Conservation (phyloP, 1,140 invertebrate species). For the Brachionus koreanus region DNA sequence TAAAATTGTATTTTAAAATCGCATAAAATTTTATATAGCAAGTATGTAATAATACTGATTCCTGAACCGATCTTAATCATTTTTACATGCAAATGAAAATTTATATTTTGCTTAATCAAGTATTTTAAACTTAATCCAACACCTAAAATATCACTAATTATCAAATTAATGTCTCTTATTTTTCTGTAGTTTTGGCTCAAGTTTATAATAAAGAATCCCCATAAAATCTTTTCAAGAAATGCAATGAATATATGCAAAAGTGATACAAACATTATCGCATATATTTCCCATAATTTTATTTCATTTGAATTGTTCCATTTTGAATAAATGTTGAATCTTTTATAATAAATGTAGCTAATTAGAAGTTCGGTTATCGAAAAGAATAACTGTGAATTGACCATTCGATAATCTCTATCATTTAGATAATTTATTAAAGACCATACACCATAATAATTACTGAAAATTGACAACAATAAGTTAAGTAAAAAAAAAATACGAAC, state of each 20-base stretch:
- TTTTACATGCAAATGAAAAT: neutral
- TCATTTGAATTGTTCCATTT: neutral
- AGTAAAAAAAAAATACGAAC: neutral
- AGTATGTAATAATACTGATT: neutral
- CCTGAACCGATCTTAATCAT: neutral
- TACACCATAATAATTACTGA: conserved; percentile 13
- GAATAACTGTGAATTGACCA: conserved; percentile 34
- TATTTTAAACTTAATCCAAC: neutral
- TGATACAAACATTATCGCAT: neutral
- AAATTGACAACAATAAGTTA: conserved; percentile 22
- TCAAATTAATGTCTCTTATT: conserved; percentile 40
- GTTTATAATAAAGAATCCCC: conserved; percentile 18
- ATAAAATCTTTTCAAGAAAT: conserved; percentile 27
- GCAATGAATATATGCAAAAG: conserved; percentile 12
- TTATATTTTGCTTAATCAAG: neutral
- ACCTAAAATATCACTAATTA: conserved; percentile 10
- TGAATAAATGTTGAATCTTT: neutral
- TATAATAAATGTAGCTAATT: neutral
- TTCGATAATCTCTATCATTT: conserved; percentile 41
- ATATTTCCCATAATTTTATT: neutral
- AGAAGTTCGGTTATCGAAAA: conserved; percentile 7
- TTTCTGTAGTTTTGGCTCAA: neutral
- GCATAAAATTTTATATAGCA: neutral
- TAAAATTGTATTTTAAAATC: neutral
- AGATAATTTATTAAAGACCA: conserved; percentile 31